Conservation (phyloP, 2,113 vertebrate species). For the Varanus salvator region DNA sequence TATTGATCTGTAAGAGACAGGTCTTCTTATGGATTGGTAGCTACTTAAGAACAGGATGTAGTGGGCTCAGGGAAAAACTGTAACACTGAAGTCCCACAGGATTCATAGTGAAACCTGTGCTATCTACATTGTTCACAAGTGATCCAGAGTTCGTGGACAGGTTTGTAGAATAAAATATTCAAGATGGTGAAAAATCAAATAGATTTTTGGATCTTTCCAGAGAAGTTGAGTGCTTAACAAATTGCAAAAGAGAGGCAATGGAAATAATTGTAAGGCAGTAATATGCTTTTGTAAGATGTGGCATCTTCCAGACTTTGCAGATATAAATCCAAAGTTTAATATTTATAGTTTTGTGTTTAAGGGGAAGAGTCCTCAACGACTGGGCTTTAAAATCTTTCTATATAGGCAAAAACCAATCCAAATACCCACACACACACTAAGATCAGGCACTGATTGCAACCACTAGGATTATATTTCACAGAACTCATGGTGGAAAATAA, state of each 20-base stretch:
- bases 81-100: background rate
- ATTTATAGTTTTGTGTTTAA: background rate
- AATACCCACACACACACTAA: background rate
- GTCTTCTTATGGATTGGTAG: background rate
- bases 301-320: background rate
- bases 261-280: background rate
- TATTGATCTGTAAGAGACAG: background rate
- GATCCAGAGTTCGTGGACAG: background rate
- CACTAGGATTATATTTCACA: background rate
- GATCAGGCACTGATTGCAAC: background rate
- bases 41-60: background rate
- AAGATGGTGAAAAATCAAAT: background rate
- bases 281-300: background rate
- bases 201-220: background rate
- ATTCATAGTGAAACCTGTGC: background rate
- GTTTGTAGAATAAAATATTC: background rate
- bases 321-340: background rate
- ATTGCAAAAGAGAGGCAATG: background rate
- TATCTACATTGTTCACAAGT: background rate
- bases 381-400: background rate
- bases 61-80: background rate
- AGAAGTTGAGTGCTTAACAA: background rate
- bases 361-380: background rate
- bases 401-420: too few species aligned
- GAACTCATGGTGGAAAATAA: background rate